Conservation (phyloP, 2,113 vertebrate genomes). For the Oostethus manadensis region DNA sequence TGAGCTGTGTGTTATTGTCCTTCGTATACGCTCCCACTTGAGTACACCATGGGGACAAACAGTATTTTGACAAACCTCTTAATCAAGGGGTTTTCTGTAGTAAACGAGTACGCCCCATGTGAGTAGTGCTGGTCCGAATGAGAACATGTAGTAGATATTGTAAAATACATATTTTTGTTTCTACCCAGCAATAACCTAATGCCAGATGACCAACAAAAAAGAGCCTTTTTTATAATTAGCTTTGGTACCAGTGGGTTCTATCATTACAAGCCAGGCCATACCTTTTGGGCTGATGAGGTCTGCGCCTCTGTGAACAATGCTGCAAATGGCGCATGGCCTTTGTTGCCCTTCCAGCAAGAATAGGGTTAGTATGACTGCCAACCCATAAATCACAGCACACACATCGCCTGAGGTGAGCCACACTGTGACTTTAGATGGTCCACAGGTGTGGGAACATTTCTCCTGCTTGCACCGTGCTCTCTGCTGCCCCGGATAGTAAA, state of each 20-base stretch:
- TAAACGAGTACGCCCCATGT: too few species aligned
- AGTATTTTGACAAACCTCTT: too few species aligned
- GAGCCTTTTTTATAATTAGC: background rate
- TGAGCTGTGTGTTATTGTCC: too few species aligned
- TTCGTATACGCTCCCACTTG: too few species aligned
- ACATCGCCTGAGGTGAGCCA: conserved; percentile 56
- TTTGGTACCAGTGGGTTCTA: conserved; percentile 61
- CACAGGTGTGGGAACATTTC: conserved; percentile 58
- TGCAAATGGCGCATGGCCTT: conserved; percentile 40
- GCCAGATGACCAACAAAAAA: conserved; percentile 44
- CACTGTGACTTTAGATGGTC: conserved; percentile 66
- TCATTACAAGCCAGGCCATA: conserved; percentile 54
- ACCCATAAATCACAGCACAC: conserved; percentile 48
- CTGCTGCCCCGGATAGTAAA: conserved; percentile 39
- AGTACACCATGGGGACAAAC: too few species aligned
- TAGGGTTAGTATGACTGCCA: conserved; percentile 48
- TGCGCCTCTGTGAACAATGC: conserved; percentile 47
- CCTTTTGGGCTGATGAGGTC: conserved; percentile 62
- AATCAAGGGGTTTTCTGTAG: too few species aligned
- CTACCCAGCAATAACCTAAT: conserved; percentile 52
- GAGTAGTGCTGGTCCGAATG: too few species aligned
- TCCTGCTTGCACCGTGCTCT: conserved; percentile 57
- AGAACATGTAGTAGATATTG: too few species aligned
- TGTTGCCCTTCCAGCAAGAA: conserved; percentile 45
- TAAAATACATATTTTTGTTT: background rate